phyloP scores from a whole-genome alignment of 2,797 vertebrate species.

The Neosilurus hyrtlii region DNA sequence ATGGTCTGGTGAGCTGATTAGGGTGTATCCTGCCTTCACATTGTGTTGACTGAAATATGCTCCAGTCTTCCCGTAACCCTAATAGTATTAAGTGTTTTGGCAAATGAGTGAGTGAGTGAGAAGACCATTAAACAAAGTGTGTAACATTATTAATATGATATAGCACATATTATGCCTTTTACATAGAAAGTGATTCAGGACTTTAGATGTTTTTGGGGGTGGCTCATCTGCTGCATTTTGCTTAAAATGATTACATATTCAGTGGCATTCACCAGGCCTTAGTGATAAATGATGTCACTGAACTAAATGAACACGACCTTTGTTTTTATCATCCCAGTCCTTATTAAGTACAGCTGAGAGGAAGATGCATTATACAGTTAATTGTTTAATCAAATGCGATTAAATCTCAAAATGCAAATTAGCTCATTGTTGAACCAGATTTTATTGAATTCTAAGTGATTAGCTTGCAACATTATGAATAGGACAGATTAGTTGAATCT shows the following conservation, averaged over 20 bases:
- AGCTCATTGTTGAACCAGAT: slow-evolving; percentile 75
- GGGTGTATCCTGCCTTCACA: too few species aligned
- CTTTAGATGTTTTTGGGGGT: slow-evolving; percentile 1
- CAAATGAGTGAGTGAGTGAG: too few species aligned
- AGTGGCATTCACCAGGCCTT: slow-evolving; percentile 59
- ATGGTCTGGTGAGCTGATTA: too few species aligned
- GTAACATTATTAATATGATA: neutral
- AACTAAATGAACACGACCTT: slow-evolving; percentile 41
- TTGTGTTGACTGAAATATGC: too few species aligned
- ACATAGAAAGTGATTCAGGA: slow-evolving; percentile 5
- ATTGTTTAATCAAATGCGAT: slow-evolving; percentile 77
- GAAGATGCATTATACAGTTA: slow-evolving; percentile 71
- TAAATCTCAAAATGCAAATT: slow-evolving; percentile 78
- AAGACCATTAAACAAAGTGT: neutral
- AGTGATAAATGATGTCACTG: slow-evolving; percentile 51
- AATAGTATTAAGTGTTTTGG: too few species aligned
- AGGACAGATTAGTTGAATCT: slow-evolving; percentile 66
- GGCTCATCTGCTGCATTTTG: slow-evolving; percentile 42
- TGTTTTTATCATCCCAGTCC: slow-evolving; percentile 38
- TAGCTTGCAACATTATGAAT: slow-evolving; percentile 70
- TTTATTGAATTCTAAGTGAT: slow-evolving; percentile 76
- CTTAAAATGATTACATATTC: slow-evolving; percentile 59
- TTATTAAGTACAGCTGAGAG: slow-evolving; percentile 54
- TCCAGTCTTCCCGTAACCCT: too few species aligned
- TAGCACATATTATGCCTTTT: neutral